A percentile compares a stretch with the other conserved stretches of the same genome.
These are phyloP conservation scores for Drosophila nigromelanica DNA, from an alignment of 1,140 invertebrate species.

Conservation along the genomic window DNA sequence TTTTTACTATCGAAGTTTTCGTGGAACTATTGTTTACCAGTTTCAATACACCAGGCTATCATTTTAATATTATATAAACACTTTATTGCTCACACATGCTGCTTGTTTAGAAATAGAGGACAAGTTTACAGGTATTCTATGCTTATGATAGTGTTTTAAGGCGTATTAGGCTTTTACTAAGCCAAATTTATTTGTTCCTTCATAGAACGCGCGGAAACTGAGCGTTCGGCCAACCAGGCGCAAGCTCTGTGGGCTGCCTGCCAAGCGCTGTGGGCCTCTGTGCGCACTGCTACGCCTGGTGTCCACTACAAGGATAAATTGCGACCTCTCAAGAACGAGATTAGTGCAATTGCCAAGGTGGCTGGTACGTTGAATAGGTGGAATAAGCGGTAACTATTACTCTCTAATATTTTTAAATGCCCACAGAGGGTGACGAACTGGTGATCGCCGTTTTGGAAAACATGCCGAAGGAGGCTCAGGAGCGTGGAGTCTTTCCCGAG, in stretches of 20 bases:
- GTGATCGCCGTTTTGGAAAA: conserved; percentile 89
- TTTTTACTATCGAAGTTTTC: no score
- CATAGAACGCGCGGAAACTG: conserved; percentile 90
- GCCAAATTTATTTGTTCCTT: background rate
- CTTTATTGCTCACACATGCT: conserved; percentile 44
- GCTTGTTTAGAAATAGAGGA: conserved; percentile 79
- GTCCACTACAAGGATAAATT: conserved; percentile 86
- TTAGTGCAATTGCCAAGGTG: conserved; percentile 88
- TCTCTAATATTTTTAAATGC: background rate
- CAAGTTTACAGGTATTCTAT: conserved; percentile 77
- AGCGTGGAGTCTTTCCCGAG: conserved; percentile 94
- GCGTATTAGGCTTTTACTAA: background rate
- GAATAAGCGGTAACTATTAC: rapidly evolving
- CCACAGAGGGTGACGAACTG: conserved; percentile 87
- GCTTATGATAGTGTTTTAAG: background rate
- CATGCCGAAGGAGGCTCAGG: conserved; percentile 90
- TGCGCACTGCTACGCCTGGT: conserved; percentile 87
- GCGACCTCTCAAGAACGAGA: conserved; percentile 90
- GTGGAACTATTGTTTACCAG: background rate
- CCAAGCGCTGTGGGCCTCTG: conserved; percentile 91
- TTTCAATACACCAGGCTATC: conserved; percentile 2
- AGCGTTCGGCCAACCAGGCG: conserved; percentile 91
- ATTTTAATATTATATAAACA: conserved; percentile 9
- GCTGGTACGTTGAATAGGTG: conserved; percentile 85
- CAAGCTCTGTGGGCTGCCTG: conserved; percentile 97